Evolutionary conservation across 2,113 vertebrate species (phyloP).

Genomic region (Aspiorhynchus laticeps): DNA sequence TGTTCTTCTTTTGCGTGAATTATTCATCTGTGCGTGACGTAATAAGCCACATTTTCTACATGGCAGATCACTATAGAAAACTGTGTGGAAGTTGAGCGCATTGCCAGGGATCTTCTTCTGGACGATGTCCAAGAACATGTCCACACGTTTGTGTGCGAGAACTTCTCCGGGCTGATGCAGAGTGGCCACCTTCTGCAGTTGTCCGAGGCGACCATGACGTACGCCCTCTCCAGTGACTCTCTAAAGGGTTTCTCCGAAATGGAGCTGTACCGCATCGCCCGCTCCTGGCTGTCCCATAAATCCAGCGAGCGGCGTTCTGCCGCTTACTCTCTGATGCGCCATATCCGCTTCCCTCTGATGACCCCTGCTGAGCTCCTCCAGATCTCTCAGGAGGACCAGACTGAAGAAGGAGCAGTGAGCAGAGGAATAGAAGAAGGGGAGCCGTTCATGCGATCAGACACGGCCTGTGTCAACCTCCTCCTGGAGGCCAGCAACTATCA

Average conservation of each 20-base stretch:
- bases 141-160: slow-evolving; percentile 75
- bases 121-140: slow-evolving; percentile 74
- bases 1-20: not conserved
- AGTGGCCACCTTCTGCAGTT: slow-evolving; percentile 69
- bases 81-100: slow-evolving; percentile 79
- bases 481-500: slow-evolving; percentile 85
- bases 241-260: slow-evolving; percentile 75
- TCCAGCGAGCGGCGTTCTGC: slow-evolving; percentile 56
- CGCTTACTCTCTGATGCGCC: slow-evolving; percentile 72
- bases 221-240: slow-evolving; percentile 72
- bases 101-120: slow-evolving; percentile 74
- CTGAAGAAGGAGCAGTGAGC: slow-evolving; percentile 34
- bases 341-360: slow-evolving; percentile 81
- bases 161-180: slow-evolving; percentile 70
- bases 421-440: slow-evolving; percentile 14
- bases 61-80: slow-evolving; percentile 78
- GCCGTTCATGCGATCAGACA: slow-evolving; percentile 74
- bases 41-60: not conserved
- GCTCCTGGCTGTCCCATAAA: slow-evolving; percentile 74
- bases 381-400: slow-evolving; percentile 77
- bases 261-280: slow-evolving; percentile 76
- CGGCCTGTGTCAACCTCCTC: slow-evolving; percentile 79
- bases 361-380: slow-evolving; percentile 77
- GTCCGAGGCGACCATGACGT: slow-evolving; percentile 68
- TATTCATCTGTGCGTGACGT: not conserved